Evolutionary conservation across 2,113 vertebrate species (phyloP).

Genomic region (Platysternon megacephalum): DNA sequence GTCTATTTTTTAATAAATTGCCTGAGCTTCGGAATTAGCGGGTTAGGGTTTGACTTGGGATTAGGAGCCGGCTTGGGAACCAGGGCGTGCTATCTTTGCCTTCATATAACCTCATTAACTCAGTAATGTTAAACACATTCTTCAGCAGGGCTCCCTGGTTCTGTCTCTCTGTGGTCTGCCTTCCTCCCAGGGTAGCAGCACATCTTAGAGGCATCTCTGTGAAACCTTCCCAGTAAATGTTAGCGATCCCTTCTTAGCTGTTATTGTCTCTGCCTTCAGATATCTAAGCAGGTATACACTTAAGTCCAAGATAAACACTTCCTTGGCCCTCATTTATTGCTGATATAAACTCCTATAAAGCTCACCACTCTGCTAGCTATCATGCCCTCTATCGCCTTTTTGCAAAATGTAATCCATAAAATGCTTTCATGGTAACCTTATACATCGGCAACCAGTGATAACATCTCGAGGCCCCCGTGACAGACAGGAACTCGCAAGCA

Average conservation of each 20-base stretch:
- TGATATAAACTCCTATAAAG: constrained; percentile 62
- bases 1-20: constrained; percentile 59
- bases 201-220: constrained; percentile 51
- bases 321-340: constrained; percentile 68
- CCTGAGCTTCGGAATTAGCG: neutral
- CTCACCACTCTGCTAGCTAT: constrained; percentile 74
- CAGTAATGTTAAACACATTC: constrained; percentile 64
- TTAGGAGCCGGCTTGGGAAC: constrained; percentile 65
- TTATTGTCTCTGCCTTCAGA: constrained; percentile 56
- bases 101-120: constrained; percentile 68
- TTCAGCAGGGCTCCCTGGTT: neutral
- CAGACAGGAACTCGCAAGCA: constrained; percentile 96
- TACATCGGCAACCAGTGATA: constrained; percentile 89
- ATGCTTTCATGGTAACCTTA: constrained; percentile 96
- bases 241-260: constrained; percentile 22
- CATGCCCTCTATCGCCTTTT: constrained; percentile 81
- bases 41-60: constrained; percentile 37
- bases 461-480: constrained; percentile 96
- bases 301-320: constrained; percentile 66
- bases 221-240: neutral
- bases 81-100: constrained; percentile 28
- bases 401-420: constrained; percentile 91
- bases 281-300: constrained; percentile 57
- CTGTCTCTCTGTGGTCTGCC: constrained; percentile 1
- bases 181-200: constrained; percentile 47